Evolutionary conservation across 2,888 invertebrate genomes (phyloP).

Genomic region (Caradrina kadenii): DNA sequence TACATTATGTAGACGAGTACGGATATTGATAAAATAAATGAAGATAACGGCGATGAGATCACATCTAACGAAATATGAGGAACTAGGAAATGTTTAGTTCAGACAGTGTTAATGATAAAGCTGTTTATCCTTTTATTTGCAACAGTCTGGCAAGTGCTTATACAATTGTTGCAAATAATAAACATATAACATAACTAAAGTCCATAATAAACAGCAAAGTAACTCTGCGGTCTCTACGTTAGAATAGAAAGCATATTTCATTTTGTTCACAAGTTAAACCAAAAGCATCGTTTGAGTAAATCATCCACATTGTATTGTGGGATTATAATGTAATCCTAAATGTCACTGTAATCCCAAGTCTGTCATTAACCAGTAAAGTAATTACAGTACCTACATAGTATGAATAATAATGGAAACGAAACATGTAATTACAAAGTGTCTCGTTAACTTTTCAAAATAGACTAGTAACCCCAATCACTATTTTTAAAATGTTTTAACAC

Average conservation of each 20-base stretch:
- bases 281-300: slow-evolving; percentile 31
- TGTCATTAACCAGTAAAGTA: slow-evolving; percentile 44
- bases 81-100: slow-evolving; percentile 72
- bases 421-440: slow-evolving; percentile 53
- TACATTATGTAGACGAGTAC: slow-evolving; percentile 73
- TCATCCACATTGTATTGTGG: slow-evolving; percentile 32
- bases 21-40: slow-evolving; percentile 75
- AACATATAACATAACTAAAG: neutral
- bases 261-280: slow-evolving; percentile 20
- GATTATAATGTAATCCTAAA: slow-evolving; percentile 38
- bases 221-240: slow-evolving; percentile 1
- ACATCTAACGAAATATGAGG: slow-evolving; percentile 67
- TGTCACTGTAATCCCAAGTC: slow-evolving; percentile 19
- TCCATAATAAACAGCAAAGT: neutral
- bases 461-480: slow-evolving; percentile 62
- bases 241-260: slow-evolving; percentile 14
- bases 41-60: slow-evolving; percentile 78
- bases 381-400: slow-evolving; percentile 27
- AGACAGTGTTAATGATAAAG: slow-evolving; percentile 23
- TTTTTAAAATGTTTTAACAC: slow-evolving; percentile 54
- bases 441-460: slow-evolving; percentile 60
- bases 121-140: slow-evolving; percentile 21
- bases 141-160: neutral
- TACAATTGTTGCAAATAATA: neutral
- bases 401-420: slow-evolving; percentile 46